phyloP scores from a whole-genome alignment of 2,888 invertebrate species.

The Eubasilissa splendida region DNA sequence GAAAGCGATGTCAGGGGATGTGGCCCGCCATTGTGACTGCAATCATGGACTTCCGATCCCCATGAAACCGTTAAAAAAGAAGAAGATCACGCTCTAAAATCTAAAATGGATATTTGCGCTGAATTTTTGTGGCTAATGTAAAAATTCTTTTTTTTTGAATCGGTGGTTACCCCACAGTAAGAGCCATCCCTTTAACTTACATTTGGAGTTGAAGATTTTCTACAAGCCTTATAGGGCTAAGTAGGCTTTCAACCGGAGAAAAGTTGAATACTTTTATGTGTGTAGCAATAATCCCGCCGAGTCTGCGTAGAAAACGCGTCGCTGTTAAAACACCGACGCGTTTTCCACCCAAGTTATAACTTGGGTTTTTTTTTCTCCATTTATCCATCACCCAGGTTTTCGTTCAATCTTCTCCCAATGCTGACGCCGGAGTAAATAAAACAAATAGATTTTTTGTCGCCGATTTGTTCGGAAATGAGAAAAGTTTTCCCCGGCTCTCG shows the following conservation, averaged over 20 bases:
- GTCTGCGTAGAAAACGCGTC: neutral
- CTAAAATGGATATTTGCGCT: no score
- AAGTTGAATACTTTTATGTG: constrained; percentile 6
- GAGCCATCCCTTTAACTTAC: no score
- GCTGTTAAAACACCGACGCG: neutral
- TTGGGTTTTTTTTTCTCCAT: neutral
- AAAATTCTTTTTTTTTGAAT: no score
- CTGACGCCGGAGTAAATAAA: neutral
- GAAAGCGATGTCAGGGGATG: no score
- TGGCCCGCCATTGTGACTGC: no score
- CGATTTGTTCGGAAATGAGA: neutral
- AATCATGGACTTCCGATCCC: no score
- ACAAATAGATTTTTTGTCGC: neutral
- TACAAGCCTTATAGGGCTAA: neutral
- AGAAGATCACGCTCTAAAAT: no score
- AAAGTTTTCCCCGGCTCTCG: neutral
- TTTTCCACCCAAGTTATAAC: neutral
- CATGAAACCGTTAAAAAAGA: no score
- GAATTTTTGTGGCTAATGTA: no score
- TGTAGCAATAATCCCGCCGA: neutral
- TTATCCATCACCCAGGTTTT: constrained; percentile 1
- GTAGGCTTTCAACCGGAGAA: constrained; percentile 7
- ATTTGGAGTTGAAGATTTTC: no score
- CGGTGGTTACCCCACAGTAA: no score
- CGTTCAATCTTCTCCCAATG: neutral